These are phyloP conservation scores for Trematomus bernacchii DNA, from an alignment of 2,797 vertebrate species.

Conservation along the genomic window DNA sequence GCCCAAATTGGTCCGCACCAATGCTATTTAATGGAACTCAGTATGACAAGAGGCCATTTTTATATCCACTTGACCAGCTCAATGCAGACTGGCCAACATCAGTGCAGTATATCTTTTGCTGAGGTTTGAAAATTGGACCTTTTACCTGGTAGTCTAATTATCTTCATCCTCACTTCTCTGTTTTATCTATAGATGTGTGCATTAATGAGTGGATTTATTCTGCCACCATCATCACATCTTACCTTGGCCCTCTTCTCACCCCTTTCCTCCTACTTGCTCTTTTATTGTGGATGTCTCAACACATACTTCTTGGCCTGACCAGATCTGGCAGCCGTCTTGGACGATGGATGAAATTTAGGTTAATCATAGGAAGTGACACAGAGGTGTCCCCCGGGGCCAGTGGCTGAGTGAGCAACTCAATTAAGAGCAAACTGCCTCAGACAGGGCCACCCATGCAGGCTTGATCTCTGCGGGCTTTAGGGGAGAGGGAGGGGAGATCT, in stretches of 20 bases:
- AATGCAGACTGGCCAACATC: constrained; percentile 62
- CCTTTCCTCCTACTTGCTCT: constrained; percentile 59
- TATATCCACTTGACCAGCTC: constrained; percentile 74
- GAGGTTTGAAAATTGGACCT: constrained; percentile 71
- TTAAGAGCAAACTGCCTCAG: constrained; percentile 84
- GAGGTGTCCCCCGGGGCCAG: constrained; percentile 81
- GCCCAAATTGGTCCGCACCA: constrained; percentile 73
- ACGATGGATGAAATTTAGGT: constrained; percentile 84
- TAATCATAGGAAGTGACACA: constrained; percentile 87
- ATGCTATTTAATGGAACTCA: constrained; percentile 70
- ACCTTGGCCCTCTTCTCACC: constrained; percentile 56
- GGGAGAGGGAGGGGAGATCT: constrained; percentile 60
- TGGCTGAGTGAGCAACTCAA: constrained; percentile 87
- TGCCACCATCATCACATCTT: constrained; percentile 64
- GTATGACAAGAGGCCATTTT: constrained; percentile 73
- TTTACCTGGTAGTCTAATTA: constrained; percentile 71
- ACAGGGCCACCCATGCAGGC: constrained; percentile 77
- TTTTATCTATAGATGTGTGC: constrained; percentile 63
- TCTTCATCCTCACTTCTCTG: constrained; percentile 53
- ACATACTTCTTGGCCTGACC: constrained; percentile 75
- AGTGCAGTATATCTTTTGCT: constrained; percentile 69
- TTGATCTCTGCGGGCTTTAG: constrained; percentile 65
- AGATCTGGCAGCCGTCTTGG: constrained; percentile 81
- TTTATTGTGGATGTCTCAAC: constrained; percentile 77
- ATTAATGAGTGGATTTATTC: constrained; percentile 67